Conservation (phyloP, 1,140 invertebrate species). For the Lucilia cuprina region DNA sequence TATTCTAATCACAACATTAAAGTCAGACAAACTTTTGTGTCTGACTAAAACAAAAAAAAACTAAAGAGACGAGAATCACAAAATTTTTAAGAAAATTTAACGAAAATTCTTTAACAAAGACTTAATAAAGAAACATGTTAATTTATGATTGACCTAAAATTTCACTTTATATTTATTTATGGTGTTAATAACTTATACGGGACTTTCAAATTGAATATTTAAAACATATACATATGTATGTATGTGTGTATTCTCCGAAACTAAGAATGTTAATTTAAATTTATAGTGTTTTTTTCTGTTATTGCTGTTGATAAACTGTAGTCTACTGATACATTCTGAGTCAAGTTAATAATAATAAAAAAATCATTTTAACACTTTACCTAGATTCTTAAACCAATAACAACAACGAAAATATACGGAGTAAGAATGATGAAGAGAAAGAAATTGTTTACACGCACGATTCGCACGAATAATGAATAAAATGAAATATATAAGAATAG, state of each 20-base stretch:
- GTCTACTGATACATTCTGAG: neutral
- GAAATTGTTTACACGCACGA: neutral
- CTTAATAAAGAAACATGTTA: neutral
- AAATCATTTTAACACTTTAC: neutral
- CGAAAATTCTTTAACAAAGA: neutral
- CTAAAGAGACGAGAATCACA: neutral
- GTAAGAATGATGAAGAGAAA: neutral
- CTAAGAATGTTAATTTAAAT: neutral
- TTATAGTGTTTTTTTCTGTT: neutral
- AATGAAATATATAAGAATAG: no score
- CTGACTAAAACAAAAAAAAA: neutral
- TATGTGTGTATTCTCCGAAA: neutral
- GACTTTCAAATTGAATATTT: neutral
- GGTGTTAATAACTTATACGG: neutral
- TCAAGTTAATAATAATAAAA: neutral
- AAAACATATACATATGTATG: neutral
- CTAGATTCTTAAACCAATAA: neutral
- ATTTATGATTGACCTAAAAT: slow-evolving; percentile 27
- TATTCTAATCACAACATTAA: no score
- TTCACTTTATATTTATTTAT: slow-evolving; percentile 22
- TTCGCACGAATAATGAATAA: neutral
- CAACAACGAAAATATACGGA: neutral
- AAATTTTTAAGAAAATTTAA: neutral
- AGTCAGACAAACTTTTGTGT: no score
- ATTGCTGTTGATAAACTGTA: neutral